phyloP scores from a whole-genome alignment of 2,113 vertebrate species.

The Manacus vitellinus region DNA sequence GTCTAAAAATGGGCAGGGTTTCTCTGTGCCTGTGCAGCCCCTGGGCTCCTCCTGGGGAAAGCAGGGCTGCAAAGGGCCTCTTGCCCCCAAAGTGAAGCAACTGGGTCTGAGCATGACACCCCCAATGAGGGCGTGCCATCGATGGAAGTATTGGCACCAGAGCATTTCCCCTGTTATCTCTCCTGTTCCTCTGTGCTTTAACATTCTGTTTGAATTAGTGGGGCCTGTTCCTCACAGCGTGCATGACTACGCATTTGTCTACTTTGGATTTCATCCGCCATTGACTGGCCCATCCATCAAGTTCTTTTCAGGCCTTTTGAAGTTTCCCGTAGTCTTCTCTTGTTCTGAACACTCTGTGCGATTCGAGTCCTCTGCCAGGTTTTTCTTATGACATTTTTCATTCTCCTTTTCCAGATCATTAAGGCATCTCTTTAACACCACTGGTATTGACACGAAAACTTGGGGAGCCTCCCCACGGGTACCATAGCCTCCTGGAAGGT shows the following conservation, averaged over 20 bases:
- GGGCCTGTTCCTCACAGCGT: conserved; percentile 33
- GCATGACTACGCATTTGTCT: conserved; percentile 62
- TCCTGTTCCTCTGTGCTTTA: background rate
- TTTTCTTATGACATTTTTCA: conserved; percentile 46
- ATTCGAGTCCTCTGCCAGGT: conserved; percentile 55
- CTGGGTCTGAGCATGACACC: background rate
- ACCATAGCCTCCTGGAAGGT: background rate
- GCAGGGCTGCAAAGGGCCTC: background rate
- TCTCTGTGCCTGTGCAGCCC: background rate
- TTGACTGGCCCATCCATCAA: conserved; percentile 63
- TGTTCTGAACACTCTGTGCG: conserved; percentile 33
- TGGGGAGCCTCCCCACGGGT: background rate
- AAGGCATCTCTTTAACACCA: conserved; percentile 39
- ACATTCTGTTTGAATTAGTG: conserved; percentile 69
- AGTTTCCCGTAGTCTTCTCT: conserved; percentile 57
- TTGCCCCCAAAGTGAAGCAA: background rate
- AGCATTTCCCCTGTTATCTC: background rate
- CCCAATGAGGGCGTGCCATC: accelerated
- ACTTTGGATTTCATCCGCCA: conserved; percentile 63
- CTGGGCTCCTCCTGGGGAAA: background rate
- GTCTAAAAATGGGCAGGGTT: background rate
- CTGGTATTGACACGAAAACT: background rate
- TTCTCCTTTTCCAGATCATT: conserved; percentile 46
- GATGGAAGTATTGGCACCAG: background rate
- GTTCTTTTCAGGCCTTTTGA: conserved; percentile 58